Conservation (phyloP, 2,888 invertebrate genomes). For the Plagiodera versicolora region DNA sequence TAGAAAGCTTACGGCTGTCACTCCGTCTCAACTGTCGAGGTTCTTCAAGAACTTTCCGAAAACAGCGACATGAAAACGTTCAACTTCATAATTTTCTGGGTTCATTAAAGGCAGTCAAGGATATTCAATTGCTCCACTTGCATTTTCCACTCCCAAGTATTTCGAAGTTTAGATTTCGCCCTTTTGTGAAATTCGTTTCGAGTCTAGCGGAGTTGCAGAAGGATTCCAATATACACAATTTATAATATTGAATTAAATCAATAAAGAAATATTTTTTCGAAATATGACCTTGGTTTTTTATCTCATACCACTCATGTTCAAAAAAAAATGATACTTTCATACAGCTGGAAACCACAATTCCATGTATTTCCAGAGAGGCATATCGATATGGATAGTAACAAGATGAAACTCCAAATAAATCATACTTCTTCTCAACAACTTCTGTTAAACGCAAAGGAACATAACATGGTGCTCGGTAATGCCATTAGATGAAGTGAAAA, state of each 20-base stretch:
- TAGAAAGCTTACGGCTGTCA: constrained; percentile 8
- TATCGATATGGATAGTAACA: not conserved
- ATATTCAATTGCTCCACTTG: not conserved
- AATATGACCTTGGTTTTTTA: too few relatives aligned
- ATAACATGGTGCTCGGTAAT: not conserved
- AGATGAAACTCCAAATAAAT: not conserved
- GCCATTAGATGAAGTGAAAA: not conserved
- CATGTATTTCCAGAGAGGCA: too few relatives aligned
- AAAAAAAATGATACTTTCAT: too few relatives aligned
- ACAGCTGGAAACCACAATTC: too few relatives aligned
- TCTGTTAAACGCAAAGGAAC: not conserved
- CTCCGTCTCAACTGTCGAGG: constrained; percentile 5
- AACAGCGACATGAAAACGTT: constrained; percentile 9
- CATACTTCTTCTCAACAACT: not conserved
- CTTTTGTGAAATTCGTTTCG: not conserved
- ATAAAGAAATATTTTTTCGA: too few relatives aligned
- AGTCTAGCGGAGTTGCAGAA: not conserved
- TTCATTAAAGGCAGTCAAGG: constrained; percentile 9
- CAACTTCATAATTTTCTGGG: constrained; percentile 11
- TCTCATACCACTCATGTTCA: too few relatives aligned
- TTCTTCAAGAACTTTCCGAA: constrained; percentile 1
- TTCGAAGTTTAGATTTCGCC: not conserved
- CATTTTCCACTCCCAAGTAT: not conserved
- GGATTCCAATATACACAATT: not conserved
- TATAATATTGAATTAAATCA: too few relatives aligned